A percentile compares a stretch with the other conserved stretches of the same genome.
phyloP scores from a whole-genome alignment of 2,888 invertebrate species.

The Odiellus spinosus region DNA sequence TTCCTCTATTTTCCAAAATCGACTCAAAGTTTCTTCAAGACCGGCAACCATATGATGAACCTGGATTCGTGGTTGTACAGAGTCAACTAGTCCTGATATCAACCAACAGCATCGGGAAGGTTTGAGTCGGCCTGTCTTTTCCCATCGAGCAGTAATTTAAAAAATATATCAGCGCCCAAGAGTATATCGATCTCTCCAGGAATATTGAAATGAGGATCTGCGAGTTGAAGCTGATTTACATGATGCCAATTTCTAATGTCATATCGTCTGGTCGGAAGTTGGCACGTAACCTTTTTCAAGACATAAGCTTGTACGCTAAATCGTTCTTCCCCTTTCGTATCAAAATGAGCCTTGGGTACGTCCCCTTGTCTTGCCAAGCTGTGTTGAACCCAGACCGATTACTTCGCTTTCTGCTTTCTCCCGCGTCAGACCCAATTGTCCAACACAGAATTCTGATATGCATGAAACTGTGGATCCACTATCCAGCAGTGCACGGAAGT shows the following conservation, averaged over 20 bases:
- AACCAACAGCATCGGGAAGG: too few species aligned
- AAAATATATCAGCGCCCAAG: not conserved
- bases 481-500: too few species aligned
- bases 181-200: not conserved
- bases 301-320: not conserved
- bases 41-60: not conserved
- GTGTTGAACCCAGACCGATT: too few species aligned
- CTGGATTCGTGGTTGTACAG: too few species aligned
- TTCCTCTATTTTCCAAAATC: constrained; percentile 3
- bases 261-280: too few species aligned
- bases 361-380: too few species aligned
- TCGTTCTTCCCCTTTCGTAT: not conserved
- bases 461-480: too few species aligned
- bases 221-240: constrained; percentile 18
- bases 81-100: not conserved
- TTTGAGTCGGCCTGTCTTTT: not conserved
- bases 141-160: not conserved
- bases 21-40: not conserved
- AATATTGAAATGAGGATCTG: constrained; percentile 7
- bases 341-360: not conserved
- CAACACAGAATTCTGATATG: too few species aligned
- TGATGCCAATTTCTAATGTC: too few species aligned
- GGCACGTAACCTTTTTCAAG: constrained; percentile 1
- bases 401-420: too few species aligned
- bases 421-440: too few species aligned